A percentile compares a stretch with the other conserved stretches of the same genome.
phyloP scores from a whole-genome alignment of 2,888 invertebrate species.

The Euplagia quadripunctaria region DNA sequence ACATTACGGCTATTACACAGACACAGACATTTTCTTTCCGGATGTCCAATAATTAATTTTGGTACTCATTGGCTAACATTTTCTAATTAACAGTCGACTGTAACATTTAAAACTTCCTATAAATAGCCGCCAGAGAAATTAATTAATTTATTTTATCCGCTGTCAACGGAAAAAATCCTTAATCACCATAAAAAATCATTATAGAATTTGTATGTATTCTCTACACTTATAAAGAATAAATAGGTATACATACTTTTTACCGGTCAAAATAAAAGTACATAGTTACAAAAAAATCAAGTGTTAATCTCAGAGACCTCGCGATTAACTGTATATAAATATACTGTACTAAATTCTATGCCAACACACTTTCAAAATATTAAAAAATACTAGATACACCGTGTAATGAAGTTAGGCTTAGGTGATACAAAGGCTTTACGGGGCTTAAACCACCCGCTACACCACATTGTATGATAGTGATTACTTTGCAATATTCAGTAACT shows the following conservation, averaged over 20 bases:
- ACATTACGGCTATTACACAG: background rate
- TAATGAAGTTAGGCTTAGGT: slow-evolving; percentile 3
- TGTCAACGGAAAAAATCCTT: background rate
- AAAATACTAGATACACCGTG: background rate
- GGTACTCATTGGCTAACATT: background rate
- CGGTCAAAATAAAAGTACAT: background rate
- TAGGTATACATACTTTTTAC: too few species aligned
- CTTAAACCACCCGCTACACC: background rate
- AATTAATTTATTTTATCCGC: background rate
- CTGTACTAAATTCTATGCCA: background rate
- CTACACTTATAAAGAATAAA: background rate
- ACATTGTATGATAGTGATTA: slow-evolving; percentile 18
- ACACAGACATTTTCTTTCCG: too few species aligned
- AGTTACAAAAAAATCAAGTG: too few species aligned
- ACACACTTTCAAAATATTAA: background rate
- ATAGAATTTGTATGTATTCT: background rate
- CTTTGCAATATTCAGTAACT: slow-evolving; percentile 14
- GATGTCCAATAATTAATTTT: slow-evolving; percentile 3
- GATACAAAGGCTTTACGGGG: slow-evolving; percentile 6
- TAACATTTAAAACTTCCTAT: background rate
- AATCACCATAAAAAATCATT: too few species aligned
- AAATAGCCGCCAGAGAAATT: background rate
- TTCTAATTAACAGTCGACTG: background rate
- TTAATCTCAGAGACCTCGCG: too few species aligned
- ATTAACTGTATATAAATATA: too few species aligned